phyloP scores from a whole-genome alignment of 2,888 invertebrate species.

The Lapara coniferarum region DNA sequence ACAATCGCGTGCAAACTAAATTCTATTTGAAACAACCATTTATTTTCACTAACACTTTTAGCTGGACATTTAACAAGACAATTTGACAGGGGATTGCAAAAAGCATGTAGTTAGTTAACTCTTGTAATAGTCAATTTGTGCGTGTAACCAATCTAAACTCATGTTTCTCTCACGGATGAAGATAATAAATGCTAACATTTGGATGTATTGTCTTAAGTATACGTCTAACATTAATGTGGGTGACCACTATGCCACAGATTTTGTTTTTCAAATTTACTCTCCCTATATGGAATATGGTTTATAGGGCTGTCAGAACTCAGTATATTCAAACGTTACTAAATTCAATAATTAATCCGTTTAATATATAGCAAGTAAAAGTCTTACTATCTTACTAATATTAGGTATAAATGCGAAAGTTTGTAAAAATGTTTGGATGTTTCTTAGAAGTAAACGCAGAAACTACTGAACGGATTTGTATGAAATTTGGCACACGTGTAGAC shows the following conservation, averaged over 20 bases:
- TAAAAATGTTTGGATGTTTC: no score
- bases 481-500: no score
- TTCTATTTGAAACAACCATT: not conserved
- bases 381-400: no score
- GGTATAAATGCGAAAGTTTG: no score
- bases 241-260: conserved; percentile 50
- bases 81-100: not conserved
- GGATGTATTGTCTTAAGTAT: conserved; percentile 18
- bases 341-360: no score
- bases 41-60: not conserved
- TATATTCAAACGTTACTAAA: no score
- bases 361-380: no score
- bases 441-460: no score
- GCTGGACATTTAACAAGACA: conserved; percentile 13
- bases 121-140: not conserved
- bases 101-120: not conserved
- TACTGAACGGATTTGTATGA: no score
- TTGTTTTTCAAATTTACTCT: conserved; percentile 56
- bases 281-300: conserved; percentile 44
- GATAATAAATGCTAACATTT: conserved; percentile 19
- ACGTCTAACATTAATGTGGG: conserved; percentile 42
- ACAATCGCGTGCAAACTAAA: no score
- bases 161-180: conserved; percentile 12
- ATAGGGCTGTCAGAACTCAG: conserved; percentile 45
- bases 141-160: not conserved